These are phyloP conservation scores for Tenthredo livida DNA, from an alignment of 2,888 invertebrate species.

Conservation along the genomic window DNA sequence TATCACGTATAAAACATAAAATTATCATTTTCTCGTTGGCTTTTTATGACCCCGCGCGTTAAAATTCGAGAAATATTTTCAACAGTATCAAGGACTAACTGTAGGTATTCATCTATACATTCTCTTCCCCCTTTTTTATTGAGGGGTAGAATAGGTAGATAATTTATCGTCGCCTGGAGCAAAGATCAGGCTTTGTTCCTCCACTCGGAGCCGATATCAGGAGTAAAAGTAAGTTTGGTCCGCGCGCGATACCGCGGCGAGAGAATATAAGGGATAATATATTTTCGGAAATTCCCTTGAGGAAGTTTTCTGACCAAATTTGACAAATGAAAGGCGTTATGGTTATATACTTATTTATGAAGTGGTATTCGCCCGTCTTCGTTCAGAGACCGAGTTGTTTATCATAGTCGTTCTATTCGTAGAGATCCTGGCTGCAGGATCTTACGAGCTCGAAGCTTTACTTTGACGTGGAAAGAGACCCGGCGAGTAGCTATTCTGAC, in stretches of 20 bases:
- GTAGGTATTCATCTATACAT: not conserved
- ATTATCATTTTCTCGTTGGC: not conserved
- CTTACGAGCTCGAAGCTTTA: not conserved
- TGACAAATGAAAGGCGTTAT: slow-evolving; percentile 48
- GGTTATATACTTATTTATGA: slow-evolving; percentile 44
- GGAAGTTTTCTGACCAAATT: slow-evolving; percentile 36
- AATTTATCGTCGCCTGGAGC: slow-evolving; percentile 22
- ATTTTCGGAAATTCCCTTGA: slow-evolving; percentile 18
- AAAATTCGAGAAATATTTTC: not conserved
- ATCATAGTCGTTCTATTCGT: slow-evolving; percentile 3
- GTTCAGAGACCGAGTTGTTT: slow-evolving; percentile 13
- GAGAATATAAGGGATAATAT: slow-evolving; percentile 5
- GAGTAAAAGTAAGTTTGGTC: not conserved
- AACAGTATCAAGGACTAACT: not conserved
- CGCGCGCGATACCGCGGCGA: not conserved
- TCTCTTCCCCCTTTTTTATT: not conserved
- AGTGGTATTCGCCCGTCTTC: slow-evolving; percentile 11
- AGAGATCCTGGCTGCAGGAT: not conserved
- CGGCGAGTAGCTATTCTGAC: slow-evolving; percentile 7
- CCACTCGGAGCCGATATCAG: not conserved
- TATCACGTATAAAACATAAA: not conserved
- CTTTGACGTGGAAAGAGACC: not conserved
- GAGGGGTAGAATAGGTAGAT: not conserved
- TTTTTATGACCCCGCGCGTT: not conserved
- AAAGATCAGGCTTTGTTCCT: slow-evolving; percentile 28